A percentile compares a stretch with the other conserved stretches of the same genome.
Conservation (phyloP, 2,888 invertebrate genomes). For the Dilophus febrilis region DNA sequence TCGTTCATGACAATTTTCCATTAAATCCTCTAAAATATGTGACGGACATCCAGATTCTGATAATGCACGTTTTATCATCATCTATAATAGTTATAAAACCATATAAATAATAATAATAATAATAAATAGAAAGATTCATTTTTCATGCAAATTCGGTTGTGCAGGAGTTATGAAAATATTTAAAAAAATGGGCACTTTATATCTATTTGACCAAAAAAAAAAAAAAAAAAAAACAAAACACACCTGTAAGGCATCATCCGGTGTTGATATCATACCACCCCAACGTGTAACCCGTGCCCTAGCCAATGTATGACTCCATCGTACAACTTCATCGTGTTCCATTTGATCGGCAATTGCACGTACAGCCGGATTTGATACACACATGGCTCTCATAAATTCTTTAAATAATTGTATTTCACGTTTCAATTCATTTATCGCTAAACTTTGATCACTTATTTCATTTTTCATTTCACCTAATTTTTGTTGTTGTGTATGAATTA, state of each 20-base stretch:
- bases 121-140: too few species aligned
- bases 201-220: too few species aligned
- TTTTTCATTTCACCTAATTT: conserved; percentile 75
- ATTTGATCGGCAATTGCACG: conserved; percentile 83
- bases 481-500: conserved; percentile 73
- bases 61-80: conserved; percentile 82
- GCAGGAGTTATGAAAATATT: too few species aligned
- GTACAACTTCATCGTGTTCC: conserved; percentile 82
- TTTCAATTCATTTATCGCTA: conserved; percentile 77
- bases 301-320: conserved; percentile 71
- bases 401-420: conserved; percentile 75
- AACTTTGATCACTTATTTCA: conserved; percentile 69
- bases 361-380: conserved; percentile 82
- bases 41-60: conserved; percentile 89
- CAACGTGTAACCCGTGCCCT: conserved; percentile 83
- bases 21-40: conserved; percentile 82
- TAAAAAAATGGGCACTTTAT: too few species aligned
- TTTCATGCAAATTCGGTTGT: too few species aligned
- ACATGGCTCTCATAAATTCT: conserved; percentile 87
- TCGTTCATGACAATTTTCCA: conserved; percentile 94
- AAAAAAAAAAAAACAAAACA: conserved; percentile 10
- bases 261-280: conserved; percentile 98
- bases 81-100: conserved; percentile 37
- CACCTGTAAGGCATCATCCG: conserved; percentile 84
- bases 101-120: conserved; percentile 1